These are phyloP conservation scores for Zonotrichia albicollis DNA, from an alignment of 2,797 vertebrate genomes.

Conservation along the genomic window DNA sequence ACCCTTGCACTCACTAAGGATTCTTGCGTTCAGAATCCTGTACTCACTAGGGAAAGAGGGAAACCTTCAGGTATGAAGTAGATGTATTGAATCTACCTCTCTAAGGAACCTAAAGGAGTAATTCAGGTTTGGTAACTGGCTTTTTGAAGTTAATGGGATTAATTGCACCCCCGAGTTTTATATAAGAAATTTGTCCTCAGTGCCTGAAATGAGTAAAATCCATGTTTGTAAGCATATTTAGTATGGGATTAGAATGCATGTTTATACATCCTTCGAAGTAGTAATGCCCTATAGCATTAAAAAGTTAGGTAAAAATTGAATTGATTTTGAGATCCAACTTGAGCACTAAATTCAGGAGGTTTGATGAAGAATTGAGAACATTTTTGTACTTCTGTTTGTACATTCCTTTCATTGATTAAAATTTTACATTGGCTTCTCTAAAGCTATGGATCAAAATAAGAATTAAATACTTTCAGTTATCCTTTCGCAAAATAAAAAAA, in stretches of 20 bases:
- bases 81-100: background rate
- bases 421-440: background rate
- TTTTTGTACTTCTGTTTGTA: background rate
- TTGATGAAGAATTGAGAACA: background rate
- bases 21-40: background rate
- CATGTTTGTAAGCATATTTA: background rate
- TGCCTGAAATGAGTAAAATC: background rate
- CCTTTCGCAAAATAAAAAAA: constrained; percentile 8
- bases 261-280: background rate
- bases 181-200: background rate
- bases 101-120: background rate
- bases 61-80: background rate
- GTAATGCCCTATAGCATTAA: background rate
- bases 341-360: background rate
- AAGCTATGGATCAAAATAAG: background rate
- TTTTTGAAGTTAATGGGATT: background rate
- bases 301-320: background rate
- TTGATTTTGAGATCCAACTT: background rate
- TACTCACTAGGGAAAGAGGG: background rate
- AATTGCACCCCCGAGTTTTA: background rate
- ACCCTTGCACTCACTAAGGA: background rate
- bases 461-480: background rate
- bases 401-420: background rate
- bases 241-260: background rate
- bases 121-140: background rate